Conservation (phyloP, 2,113 vertebrate species). For the Manacus vitellinus region DNA sequence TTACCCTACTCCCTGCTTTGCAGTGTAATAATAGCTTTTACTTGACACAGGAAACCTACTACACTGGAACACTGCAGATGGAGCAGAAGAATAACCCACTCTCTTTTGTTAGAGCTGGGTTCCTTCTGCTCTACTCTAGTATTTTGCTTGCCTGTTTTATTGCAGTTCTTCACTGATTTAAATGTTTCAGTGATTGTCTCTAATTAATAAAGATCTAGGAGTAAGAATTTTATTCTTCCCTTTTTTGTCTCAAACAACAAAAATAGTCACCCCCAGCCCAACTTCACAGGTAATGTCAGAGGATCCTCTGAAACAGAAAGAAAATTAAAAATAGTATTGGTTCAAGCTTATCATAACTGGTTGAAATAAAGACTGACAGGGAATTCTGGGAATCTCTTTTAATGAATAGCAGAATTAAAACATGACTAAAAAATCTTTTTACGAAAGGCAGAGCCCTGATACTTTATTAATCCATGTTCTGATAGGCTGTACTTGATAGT, state of each 20-base stretch:
- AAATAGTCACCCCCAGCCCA: neutral
- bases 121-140: constrained; percentile 32
- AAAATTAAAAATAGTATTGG: neutral
- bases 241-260: neutral
- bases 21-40: constrained; percentile 61
- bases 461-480: neutral
- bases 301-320: neutral
- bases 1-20: constrained; percentile 46
- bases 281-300: neutral
- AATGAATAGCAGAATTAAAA: constrained; percentile 19
- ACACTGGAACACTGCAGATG: constrained; percentile 58
- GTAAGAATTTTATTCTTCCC: neutral
- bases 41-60: constrained; percentile 58
- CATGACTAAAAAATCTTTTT: neutral
- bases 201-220: neutral
- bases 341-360: neutral
- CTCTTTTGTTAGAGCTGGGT: constrained; percentile 46
- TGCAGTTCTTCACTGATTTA: neutral
- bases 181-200: neutral
- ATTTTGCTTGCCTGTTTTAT: constrained; percentile 7
- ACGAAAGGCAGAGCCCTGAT: neutral
- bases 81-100: constrained; percentile 53
- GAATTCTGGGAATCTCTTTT: constrained; percentile 12
- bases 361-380: neutral
- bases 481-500: neutral